A percentile compares a stretch with the other conserved stretches of the same genome.
Evolutionary conservation across 2,888 invertebrate species (phyloP).

Genomic region (Tinea pellionella): DNA sequence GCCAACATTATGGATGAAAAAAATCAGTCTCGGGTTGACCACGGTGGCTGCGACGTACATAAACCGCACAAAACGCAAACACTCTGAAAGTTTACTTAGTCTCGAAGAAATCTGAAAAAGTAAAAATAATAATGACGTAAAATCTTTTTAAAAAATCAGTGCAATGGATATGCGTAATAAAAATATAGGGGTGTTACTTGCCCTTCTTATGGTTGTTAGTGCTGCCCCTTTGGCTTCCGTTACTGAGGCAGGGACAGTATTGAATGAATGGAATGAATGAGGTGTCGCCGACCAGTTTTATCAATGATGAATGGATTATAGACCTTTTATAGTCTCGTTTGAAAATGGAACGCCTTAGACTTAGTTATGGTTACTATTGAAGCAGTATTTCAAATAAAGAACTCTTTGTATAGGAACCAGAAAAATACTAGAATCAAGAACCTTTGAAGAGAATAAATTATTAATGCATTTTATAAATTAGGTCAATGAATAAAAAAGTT

Average conservation of each 20-base stretch:
- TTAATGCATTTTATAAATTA: neutral
- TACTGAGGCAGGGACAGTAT: neutral
- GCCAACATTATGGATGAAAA: no score
- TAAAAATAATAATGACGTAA: no score
- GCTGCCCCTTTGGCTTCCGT: constrained; percentile 12
- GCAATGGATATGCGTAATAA: neutral
- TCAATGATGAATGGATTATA: constrained; percentile 42
- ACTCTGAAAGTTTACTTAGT: no score
- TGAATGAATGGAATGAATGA: constrained; percentile 31
- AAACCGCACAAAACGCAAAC: no score
- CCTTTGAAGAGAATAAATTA: neutral
- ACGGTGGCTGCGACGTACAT: no score
- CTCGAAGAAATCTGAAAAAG: no score
- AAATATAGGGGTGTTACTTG: constrained; percentile 7
- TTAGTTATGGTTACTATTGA: neutral
- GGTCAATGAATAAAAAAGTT: neutral
- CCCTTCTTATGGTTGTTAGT: constrained; percentile 14
- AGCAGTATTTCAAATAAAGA: neutral
- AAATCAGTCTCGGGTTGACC: no score
- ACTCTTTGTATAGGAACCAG: neutral
- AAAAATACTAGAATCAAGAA: neutral
- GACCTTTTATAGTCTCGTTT: constrained; percentile 18
- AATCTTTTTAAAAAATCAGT: no score
- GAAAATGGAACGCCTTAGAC: constrained; percentile 10
- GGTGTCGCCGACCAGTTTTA: constrained; percentile 47